Evolutionary conservation across 1,140 invertebrate genomes (phyloP), one percentile per base, ranked within the genome.

Genomic region (Globodera rostochiensis): DNA sequence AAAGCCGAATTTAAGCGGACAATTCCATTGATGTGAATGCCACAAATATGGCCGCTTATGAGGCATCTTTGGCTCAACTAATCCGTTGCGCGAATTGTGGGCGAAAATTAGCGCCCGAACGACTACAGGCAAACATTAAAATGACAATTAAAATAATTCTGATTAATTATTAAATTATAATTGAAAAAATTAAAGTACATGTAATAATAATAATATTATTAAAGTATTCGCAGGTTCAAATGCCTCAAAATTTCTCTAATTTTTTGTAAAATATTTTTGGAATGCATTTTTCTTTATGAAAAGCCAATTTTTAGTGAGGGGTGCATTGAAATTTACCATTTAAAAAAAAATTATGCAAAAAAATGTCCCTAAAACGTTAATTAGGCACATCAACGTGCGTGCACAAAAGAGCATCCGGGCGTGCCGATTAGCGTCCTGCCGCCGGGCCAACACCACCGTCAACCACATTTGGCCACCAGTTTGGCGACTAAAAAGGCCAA

Each of bases 61-160:
- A 92, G 47, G 81, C 81, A 36, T 82, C 81, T 13, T 36, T 82
- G 50, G 92, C 93, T 85, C 91, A 93, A 92, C 87, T 94, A 60
- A 89, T 94, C n/a, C 91, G 92, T 3, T 94, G 94, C 87, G 88
- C 90, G 49, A 92, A 92, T 81, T 94, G 94, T 89, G 92, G 92
- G 19, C 89, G 94, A 75, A 94, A 93, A 49, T 94, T 94, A 89
- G 90, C 92, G 70, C 93, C 93, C 0, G 93, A 94, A 84, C 89
- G 93, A 25, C 86, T 94, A 4, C 82, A 64, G 57, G 57, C 19
- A 64, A 64, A 15, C 11, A 36, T 36, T 36, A 36, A 36, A 36
- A 36, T 36, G 1, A 36, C 36, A 36, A 36, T 36, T 36, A 36
- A 36, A 36, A 36, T 36, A 36, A 36, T 36, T 36, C 2, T 1